Base-by-base conservation (phyloP, 2,113 vertebrate genomes). In the Dunckerocampus dactyliophorus region DNA sequence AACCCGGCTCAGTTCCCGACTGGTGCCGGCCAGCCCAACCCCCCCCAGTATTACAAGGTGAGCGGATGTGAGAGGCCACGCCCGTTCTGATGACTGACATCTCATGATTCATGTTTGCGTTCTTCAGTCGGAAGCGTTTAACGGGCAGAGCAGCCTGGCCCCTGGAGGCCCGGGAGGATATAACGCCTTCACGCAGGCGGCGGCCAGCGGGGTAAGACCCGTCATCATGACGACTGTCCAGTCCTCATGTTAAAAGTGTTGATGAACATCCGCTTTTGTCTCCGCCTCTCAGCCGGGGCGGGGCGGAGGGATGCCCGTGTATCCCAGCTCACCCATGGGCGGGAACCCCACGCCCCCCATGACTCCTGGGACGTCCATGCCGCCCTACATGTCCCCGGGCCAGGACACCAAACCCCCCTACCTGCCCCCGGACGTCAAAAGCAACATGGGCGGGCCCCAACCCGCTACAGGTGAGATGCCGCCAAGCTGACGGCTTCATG, bases 301-400 rank as follows among this genome's bases (percentile, higher is more conserved):
- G 19, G 79, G 92, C 16, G 90, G 94, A 55, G 88, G 90, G 31
- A 84, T 95, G 89, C 92, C 93, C 0, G 93, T 92, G 59, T 96
- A 96, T 81, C 93, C 95, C 67, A 93, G 92, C 79, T 96, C 94
- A 0, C 95, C 95, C 0, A 87, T 96, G 21, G 92, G 93, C 0
- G 92, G 94, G 52, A 98, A 95, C 72, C 95, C 95, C 15, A 97
- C 94, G 0, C 94, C 94, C 0, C 95, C 95, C 49, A 90, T 96
- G 90, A 94, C 93, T 0, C 94, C 93, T 0, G 87, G 94, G 74
- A 91, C 88, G 42, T 81, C 85, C 59, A 85, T 93, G 73, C 69
- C 91, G 0, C 70, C 93, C 19, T 98, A 96, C 51, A 78, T 90
- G 34, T 93, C 94, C 4, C 92, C 92, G 0, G 90, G 90, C 56